Conservation (phyloP, 2,113 vertebrate genomes). For the Spizaetus ornatus region DNA sequence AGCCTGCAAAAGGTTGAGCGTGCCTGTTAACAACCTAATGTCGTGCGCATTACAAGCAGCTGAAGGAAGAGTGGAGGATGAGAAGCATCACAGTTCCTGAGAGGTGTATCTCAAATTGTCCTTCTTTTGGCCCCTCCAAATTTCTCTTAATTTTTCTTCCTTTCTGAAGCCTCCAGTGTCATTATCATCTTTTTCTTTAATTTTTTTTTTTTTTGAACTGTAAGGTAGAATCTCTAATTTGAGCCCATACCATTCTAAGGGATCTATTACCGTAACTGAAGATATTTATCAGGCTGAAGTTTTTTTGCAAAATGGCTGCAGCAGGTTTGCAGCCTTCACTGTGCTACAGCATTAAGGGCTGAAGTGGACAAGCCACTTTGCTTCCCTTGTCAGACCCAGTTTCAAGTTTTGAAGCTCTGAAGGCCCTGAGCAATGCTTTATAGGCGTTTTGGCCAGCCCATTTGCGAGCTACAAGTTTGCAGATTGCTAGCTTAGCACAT, state of each 20-base stretch:
- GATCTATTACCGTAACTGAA: not conserved
- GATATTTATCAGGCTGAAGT: not conserved
- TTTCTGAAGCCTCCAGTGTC: not conserved
- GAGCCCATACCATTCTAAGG: not conserved
- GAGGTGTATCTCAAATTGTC: not conserved
- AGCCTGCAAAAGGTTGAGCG: not conserved
- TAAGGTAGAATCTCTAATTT: not conserved
- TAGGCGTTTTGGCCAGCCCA: not conserved
- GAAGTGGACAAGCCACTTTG: not conserved
- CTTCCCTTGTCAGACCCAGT: not conserved
- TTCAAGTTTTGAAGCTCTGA: not conserved
- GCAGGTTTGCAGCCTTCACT: not conserved
- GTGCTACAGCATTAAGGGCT: not conserved
- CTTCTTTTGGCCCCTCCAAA: not conserved
- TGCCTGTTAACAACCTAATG: not conserved
- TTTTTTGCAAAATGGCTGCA: not conserved
- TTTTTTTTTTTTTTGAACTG: not conserved
- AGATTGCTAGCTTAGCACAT: not conserved
- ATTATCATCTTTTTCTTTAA: rapidly evolving
- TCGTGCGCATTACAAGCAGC: not conserved
- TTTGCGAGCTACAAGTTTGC: not conserved
- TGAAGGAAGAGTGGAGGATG: not conserved
- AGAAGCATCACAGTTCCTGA: not conserved
- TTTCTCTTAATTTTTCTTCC: not conserved
- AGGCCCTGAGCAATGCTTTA: not conserved